Percentiles rank a stretch among this genome's conserved stretches.
Evolutionary conservation across 1,140 invertebrate species (phyloP).

Genomic region (Camponotus vicinus): DNA sequence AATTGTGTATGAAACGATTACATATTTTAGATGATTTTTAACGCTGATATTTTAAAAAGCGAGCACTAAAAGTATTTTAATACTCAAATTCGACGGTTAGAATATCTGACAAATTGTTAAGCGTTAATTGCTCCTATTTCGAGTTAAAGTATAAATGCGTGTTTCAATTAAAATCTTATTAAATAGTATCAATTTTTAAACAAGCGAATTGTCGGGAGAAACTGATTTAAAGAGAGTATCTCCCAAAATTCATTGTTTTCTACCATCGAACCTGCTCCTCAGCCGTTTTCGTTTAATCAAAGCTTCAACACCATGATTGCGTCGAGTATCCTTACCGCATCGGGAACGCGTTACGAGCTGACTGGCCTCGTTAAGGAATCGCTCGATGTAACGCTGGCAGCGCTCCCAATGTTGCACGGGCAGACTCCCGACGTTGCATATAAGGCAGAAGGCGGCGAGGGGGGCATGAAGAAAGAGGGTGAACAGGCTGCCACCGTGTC

Average conservation of each 20-base stretch:
- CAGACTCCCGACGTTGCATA: slow-evolving; percentile 95
- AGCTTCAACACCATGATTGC: slow-evolving; percentile 29
- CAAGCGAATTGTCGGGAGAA: no score
- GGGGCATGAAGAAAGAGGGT: slow-evolving; percentile 98
- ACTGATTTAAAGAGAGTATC: background rate
- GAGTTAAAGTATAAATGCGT: background rate
- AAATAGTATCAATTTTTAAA: background rate
- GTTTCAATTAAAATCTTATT: background rate
- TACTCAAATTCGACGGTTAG: slow-evolving; percentile 1
- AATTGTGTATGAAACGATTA: background rate
- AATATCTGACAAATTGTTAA: background rate
- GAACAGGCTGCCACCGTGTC: slow-evolving; percentile 97
- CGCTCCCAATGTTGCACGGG: slow-evolving; percentile 96
- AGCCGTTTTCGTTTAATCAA: slow-evolving; percentile 3
- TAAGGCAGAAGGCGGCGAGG: slow-evolving; percentile 96
- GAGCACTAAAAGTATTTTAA: background rate
- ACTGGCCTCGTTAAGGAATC: slow-evolving; percentile 96
- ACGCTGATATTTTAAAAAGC: background rate
- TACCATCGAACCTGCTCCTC: background rate
- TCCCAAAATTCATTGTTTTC: slow-evolving; percentile 14
- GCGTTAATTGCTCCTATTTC: background rate
- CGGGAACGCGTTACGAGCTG: slow-evolving; percentile 93
- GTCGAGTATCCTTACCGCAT: slow-evolving; percentile 89
- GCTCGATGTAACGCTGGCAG: slow-evolving; percentile 95
- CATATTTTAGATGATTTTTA: background rate